phyloP scores from a whole-genome alignment of 2,888 invertebrate genomes.

The Cabera pusaria region DNA sequence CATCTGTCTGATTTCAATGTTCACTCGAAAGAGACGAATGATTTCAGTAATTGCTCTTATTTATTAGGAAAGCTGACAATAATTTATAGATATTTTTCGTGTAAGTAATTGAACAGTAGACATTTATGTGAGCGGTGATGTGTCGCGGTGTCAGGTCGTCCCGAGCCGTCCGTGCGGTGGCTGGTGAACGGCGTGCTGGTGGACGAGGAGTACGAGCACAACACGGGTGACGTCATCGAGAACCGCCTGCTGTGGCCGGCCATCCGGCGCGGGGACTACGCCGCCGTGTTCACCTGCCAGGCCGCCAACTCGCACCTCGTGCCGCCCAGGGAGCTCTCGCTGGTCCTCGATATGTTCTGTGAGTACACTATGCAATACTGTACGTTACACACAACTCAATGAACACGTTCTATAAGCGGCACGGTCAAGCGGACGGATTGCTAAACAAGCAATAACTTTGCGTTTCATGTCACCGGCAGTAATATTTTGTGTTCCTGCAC shows the following conservation, averaged over 20 bases:
- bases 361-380: no score
- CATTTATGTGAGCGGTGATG: no score
- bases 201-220: conserved; percentile 92
- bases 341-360: conserved; percentile 91
- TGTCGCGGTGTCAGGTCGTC: no score
- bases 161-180: conserved; percentile 93
- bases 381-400: no score
- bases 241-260: conserved; percentile 90
- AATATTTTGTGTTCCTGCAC: no score
- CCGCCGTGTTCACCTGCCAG: conserved; percentile 94
- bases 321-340: conserved; percentile 89
- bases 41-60: no score
- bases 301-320: conserved; percentile 93
- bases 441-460: no score
- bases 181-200: conserved; percentile 90
- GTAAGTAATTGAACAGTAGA: no score
- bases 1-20: conserved; percentile 2
- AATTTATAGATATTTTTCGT: not conserved
- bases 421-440: no score
- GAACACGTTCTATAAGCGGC: no score
- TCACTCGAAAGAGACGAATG: conserved; percentile 6
- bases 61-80: no score
- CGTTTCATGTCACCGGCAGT: no score
- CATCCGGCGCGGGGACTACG: conserved; percentile 90
- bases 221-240: conserved; percentile 93